Conservation (phyloP, 2,797 vertebrate genomes). For the Balearica regulorum region DNA sequence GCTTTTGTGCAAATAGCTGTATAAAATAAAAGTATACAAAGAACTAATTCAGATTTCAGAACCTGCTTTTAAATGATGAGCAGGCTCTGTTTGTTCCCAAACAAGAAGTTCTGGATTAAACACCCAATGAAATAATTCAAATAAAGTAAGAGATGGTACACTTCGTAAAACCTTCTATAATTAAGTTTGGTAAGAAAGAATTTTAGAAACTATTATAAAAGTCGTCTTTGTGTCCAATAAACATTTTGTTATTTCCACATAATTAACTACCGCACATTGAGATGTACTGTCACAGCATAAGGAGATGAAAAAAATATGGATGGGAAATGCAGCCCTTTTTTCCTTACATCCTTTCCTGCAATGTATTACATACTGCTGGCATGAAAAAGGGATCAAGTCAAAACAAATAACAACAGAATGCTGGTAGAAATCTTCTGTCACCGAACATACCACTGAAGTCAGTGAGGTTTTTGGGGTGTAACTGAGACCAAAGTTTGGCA, state of each 20-base stretch:
- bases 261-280: neutral
- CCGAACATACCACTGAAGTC: neutral
- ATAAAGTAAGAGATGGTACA: neutral
- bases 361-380: neutral
- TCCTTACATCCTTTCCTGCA: neutral
- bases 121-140: neutral
- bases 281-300: neutral
- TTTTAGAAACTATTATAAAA: neutral
- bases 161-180: neutral
- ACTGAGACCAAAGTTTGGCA: neutral
- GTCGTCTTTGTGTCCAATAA: neutral
- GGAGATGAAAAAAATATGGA: neutral
- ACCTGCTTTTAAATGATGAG: neutral
- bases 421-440: neutral
- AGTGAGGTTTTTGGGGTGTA: neutral
- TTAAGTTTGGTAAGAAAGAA: neutral
- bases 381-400: neutral
- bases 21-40: neutral
- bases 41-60: neutral
- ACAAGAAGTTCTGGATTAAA: neutral
- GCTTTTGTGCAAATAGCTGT: neutral
- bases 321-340: neutral
- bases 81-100: neutral
- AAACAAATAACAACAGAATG: neutral
- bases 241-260: neutral